phyloP scores from a whole-genome alignment of 1,140 invertebrate species.

The Temnothorax nylanderi region DNA sequence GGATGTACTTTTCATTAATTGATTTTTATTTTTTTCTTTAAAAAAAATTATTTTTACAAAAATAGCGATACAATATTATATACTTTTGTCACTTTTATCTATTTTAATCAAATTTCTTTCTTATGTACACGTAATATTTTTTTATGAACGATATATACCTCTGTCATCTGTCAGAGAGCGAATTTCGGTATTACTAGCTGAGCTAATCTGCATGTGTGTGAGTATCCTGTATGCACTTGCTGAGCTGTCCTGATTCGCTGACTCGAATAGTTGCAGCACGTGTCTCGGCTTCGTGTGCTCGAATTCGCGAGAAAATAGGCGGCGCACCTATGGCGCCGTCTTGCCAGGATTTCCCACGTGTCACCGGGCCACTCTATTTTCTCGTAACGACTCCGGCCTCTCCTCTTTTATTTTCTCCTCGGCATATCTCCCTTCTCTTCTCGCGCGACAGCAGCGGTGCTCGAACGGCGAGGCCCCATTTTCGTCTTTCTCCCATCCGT shows the following conservation, averaged over 20 bases:
- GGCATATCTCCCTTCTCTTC: conserved; percentile 14
- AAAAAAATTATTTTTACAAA: not conserved
- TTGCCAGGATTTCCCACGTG: conserved; percentile 73
- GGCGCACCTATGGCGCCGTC: conserved; percentile 52
- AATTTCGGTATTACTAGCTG: not conserved
- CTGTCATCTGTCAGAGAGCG: not conserved
- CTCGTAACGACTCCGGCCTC: conserved; percentile 62
- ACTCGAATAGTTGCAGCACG: conserved; percentile 40
- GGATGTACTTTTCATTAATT: not conserved
- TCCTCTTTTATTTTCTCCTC: conserved; percentile 55
- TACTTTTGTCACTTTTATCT: not conserved
- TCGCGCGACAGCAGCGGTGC: not conserved
- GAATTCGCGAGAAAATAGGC: conserved; percentile 59
- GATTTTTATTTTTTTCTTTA: no score
- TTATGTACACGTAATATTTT: not conserved
- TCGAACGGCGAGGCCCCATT: conserved; percentile 4
- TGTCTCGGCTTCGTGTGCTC: conserved; percentile 48
- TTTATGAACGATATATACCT: conserved; percentile 11
- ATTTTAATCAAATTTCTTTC: not conserved
- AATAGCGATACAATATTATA: not conserved
- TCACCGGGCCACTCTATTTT: conserved; percentile 73
- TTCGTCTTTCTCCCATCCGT: conserved; percentile 25
- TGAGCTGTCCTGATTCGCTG: conserved; percentile 25
- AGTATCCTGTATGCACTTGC: not conserved
- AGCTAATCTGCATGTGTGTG: conserved; percentile 9